Conservation (phyloP, 2,113 vertebrate species). For the Ceuthmochares aereus region DNA sequence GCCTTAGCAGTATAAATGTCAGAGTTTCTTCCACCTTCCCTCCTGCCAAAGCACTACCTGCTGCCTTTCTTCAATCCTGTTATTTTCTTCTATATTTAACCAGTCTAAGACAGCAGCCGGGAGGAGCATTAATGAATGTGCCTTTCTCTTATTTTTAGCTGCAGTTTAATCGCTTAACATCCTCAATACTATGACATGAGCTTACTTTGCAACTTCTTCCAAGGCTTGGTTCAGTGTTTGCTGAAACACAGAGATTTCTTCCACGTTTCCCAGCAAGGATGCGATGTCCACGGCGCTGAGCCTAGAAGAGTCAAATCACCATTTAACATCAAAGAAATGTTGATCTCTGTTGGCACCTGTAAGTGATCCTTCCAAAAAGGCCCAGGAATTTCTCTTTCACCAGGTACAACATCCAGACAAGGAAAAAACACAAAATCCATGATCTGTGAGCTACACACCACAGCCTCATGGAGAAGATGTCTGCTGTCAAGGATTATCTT, state of each 20-base stretch:
- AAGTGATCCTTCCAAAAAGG: neutral
- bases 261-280: slow-evolving; percentile 90
- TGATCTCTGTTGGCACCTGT: neutral
- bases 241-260: slow-evolving; percentile 94
- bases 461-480: neutral
- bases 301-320: slow-evolving; percentile 70
- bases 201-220: slow-evolving; percentile 96
- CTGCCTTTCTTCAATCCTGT: neutral
- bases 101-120: neutral
- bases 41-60: neutral
- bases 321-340: neutral
- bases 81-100: slow-evolving; percentile 30
- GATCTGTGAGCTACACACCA: neutral
- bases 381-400: neutral
- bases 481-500: slow-evolving; percentile 36
- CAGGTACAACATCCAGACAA: fast-evolving
- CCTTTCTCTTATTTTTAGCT: slow-evolving; percentile 25
- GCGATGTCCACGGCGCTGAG: slow-evolving; percentile 83
- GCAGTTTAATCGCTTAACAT: neutral
- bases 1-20: neutral
- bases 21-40: neutral
- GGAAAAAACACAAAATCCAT: neutral
- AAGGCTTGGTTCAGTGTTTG: slow-evolving; percentile 89
- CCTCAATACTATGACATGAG: neutral
- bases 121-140: neutral